Conservation (phyloP, 2,113 vertebrate genomes). For the Bos taurus region ARS-UCD2.0 NC_037328.1:46622501-46623000, state of each 20-base stretch:
- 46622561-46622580: background rate
- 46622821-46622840: background rate
- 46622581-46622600: background rate
- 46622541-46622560: background rate
- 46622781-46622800: background rate
- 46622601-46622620: background rate
- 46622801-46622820: background rate
- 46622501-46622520: background rate
- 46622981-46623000: background rate
- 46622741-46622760: background rate
- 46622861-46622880: background rate
- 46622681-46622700: background rate
- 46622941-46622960: background rate
- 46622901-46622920: background rate
- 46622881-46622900: background rate
- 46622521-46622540: background rate
- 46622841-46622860: background rate
- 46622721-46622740: background rate
- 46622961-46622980: background rate
- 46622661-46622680: background rate
- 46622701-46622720: background rate
- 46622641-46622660: background rate
- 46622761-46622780: background rate
- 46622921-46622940: background rate
- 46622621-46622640: background rate